Base-by-base conservation (phyloP, 2,888 invertebrate species). In the Pteria penguin region DNA sequence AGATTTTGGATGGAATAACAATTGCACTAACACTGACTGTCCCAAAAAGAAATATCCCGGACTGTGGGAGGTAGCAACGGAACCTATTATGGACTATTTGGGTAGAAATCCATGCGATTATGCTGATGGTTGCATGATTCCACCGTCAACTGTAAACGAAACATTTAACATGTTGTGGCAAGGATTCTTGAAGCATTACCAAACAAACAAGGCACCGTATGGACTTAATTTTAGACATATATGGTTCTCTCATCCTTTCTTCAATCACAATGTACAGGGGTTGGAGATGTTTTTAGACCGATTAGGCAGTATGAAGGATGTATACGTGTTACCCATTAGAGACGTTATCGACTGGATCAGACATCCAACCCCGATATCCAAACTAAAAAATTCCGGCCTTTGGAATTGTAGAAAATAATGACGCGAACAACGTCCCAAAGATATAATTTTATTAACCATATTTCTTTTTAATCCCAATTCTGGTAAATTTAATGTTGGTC, bases 191-290 rank as follows among this genome's bases (percentile, higher is more conserved):
- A 93, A 94, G 0, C 94, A 95, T 82, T 95, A 96, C 89, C 82
- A 93, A 0, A 93, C 93, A 4, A 95, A 94, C 88, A 84, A 87
- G 76, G 96, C 97, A 0, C 97, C 97, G 0, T 95, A 95, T 81
- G 97, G 97, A 0, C 93, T 97, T 27, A 96, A 96, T 89, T 94
- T 97, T 73, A 96, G 96, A 89, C 94, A 96, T 0, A 94, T 95
- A 0, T 97, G 97, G 97, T 95, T 97, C 84, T 77, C 81, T 1
- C 85, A 86, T 45, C 76, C 78, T 2, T 71, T 81, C 8, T 86
- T 83, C 60, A 61, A 58, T 14, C 72, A 80, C 4, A 86, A 87
- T 69, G 60, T 86, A 1, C 63, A 76, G 45, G 90, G 86, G 0
- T 72, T 89, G 24, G 69, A 79, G 36, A 80, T 69, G 55, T 87